A percentile compares a stretch with the other conserved stretches of the same genome.
These are phyloP conservation scores for Brachystomella parvula DNA, from an alignment of 1,140 invertebrate species.

Conservation along the genomic window DNA sequence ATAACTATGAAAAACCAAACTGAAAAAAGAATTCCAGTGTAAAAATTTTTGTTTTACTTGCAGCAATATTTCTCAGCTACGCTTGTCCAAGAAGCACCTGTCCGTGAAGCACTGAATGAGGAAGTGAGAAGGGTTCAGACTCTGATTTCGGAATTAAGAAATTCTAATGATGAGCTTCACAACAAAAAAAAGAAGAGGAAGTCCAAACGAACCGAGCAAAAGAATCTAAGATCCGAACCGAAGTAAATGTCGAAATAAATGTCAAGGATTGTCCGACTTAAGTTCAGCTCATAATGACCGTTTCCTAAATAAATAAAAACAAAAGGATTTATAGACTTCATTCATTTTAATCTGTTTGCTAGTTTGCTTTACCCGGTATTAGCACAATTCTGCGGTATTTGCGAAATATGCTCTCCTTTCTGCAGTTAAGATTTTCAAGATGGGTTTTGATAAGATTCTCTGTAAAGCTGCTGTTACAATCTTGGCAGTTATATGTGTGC, in stretches of 20 bases:
- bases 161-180: too few relatives aligned
- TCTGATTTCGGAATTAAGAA: too few relatives aligned
- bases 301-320: neutral
- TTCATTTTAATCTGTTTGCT: neutral
- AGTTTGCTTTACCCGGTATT: neutral
- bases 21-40: too few relatives aligned
- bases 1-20: too few relatives aligned
- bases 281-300: neutral
- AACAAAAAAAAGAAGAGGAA: too few relatives aligned
- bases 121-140: too few relatives aligned
- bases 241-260: neutral
- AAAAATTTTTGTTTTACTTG: too few relatives aligned
- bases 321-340: neutral
- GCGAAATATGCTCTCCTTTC: neutral
- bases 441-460: neutral
- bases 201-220: too few relatives aligned
- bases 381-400: neutral
- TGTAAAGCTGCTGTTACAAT: neutral
- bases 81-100: too few relatives aligned
- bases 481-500: neutral
- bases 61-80: too few relatives aligned
- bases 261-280: neutral
- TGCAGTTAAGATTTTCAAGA: neutral
- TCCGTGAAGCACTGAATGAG: too few relatives aligned
- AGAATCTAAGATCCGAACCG: too few relatives aligned